Conservation (phyloP, 1,140 invertebrate genomes). For the Megathymus violae region DNA sequence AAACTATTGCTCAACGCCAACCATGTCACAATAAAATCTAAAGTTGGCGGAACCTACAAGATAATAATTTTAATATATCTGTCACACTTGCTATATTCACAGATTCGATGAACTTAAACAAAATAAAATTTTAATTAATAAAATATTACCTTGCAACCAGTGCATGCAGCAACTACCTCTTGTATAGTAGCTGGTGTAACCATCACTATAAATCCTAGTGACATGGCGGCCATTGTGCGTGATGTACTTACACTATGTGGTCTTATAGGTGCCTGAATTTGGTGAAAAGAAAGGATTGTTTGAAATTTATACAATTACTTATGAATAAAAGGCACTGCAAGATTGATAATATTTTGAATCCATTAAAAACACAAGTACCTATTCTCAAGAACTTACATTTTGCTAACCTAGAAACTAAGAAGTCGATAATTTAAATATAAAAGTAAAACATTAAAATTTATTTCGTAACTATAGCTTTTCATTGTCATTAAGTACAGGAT, state of each 20-base stretch:
- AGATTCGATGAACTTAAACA: background rate
- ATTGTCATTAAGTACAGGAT: too few species aligned
- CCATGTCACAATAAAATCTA: slow-evolving; percentile 94
- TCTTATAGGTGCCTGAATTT: slow-evolving; percentile 86
- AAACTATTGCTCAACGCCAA: slow-evolving; percentile 93
- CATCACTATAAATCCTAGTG: slow-evolving; percentile 93
- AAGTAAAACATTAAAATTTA: too few species aligned
- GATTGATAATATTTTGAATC: too few species aligned
- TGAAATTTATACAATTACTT: too few species aligned
- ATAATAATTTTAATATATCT: slow-evolving; percentile 39
- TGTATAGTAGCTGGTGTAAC: slow-evolving; percentile 95
- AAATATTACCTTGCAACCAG: slow-evolving; percentile 85
- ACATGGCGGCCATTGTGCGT: slow-evolving; percentile 94
- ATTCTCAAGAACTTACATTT: too few species aligned
- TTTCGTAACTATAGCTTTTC: too few species aligned
- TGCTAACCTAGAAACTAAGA: too few species aligned
- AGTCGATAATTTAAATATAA: too few species aligned
- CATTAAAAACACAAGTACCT: too few species aligned
- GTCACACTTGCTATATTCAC: background rate
- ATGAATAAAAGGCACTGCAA: too few species aligned
- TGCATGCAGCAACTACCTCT: slow-evolving; percentile 94
- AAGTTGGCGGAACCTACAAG: slow-evolving; percentile 88
- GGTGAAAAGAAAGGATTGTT: too few species aligned
- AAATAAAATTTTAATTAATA: slow-evolving; percentile 13
- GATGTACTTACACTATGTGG: slow-evolving; percentile 91